Evolutionary conservation across 2,888 invertebrate genomes (phyloP).

Genomic region (Himalopsyche japonica): DNA sequence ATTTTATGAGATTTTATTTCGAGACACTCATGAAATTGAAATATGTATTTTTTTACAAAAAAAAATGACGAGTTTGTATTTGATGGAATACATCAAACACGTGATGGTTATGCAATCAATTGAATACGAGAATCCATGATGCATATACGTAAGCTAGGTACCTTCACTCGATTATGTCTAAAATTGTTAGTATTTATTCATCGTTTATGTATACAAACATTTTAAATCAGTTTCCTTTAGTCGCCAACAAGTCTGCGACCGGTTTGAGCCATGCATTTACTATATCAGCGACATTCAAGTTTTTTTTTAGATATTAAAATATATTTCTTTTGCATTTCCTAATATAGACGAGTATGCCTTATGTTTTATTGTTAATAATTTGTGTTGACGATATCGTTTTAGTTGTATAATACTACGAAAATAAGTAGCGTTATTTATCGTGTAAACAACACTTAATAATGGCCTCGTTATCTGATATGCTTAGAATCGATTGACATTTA

Average conservation of each 20-base stretch:
- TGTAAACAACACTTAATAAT: background rate
- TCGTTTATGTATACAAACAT: background rate
- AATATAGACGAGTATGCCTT: background rate
- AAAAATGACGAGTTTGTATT: too few relatives aligned
- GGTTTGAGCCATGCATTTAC: background rate
- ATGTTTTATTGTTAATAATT: background rate
- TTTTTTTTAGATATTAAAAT: background rate
- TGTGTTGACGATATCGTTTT: background rate
- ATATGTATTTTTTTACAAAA: too few relatives aligned
- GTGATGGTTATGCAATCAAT: background rate
- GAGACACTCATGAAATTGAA: too few relatives aligned
- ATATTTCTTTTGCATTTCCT: background rate
- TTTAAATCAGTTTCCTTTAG: background rate
- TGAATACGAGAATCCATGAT: background rate
- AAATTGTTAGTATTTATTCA: background rate
- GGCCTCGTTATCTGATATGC: background rate
- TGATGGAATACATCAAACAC: too few relatives aligned
- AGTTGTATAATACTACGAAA: background rate
- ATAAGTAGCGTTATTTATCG: background rate
- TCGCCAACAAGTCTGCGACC: background rate
- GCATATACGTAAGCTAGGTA: background rate
- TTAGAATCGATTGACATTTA: background rate
- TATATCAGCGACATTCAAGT: background rate
- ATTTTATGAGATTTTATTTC: too few relatives aligned
- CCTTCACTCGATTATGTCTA: background rate